Evolutionary conservation across 2,113 vertebrate genomes (phyloP).

Genomic region (Eudyptes chrysolophus): DNA sequence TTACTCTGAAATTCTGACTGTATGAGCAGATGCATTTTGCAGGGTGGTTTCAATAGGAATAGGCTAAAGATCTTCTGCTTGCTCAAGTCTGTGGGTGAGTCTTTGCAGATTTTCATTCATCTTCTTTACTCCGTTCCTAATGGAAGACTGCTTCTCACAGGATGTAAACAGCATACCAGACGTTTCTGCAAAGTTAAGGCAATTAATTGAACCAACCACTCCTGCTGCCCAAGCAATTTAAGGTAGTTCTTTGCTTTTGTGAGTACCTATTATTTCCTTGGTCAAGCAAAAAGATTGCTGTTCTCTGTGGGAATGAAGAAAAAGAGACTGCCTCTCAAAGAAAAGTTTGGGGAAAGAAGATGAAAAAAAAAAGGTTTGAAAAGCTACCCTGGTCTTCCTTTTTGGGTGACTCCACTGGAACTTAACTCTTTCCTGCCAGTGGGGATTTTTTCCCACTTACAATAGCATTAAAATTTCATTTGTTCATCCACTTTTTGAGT

Average conservation of each 20-base stretch:
- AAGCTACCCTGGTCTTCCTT: background rate
- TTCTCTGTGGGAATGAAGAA: background rate
- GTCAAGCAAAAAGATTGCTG: background rate
- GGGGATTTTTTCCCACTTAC: background rate
- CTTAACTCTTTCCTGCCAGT: background rate
- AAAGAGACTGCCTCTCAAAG: background rate
- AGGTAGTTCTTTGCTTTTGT: background rate
- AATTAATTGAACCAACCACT: conserved; percentile 13
- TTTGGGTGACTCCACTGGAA: background rate
- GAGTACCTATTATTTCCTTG: background rate
- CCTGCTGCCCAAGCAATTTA: background rate
- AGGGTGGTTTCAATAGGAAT: background rate
- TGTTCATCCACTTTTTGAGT: background rate
- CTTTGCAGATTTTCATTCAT: background rate
- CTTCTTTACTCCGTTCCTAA: background rate
- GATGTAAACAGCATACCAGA: conserved; percentile 5
- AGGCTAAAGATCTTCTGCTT: background rate
- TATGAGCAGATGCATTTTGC: background rate
- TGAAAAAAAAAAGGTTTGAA: background rate
- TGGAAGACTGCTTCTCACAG: background rate
- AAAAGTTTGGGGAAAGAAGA: background rate
- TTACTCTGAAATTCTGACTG: background rate
- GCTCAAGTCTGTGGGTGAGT: background rate
- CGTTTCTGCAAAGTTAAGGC: conserved; percentile 18
- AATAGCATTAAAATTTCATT: background rate